Evolutionary conservation across 2,113 vertebrate species (phyloP).

Genomic region (Pontoporia blainvillei): DNA sequence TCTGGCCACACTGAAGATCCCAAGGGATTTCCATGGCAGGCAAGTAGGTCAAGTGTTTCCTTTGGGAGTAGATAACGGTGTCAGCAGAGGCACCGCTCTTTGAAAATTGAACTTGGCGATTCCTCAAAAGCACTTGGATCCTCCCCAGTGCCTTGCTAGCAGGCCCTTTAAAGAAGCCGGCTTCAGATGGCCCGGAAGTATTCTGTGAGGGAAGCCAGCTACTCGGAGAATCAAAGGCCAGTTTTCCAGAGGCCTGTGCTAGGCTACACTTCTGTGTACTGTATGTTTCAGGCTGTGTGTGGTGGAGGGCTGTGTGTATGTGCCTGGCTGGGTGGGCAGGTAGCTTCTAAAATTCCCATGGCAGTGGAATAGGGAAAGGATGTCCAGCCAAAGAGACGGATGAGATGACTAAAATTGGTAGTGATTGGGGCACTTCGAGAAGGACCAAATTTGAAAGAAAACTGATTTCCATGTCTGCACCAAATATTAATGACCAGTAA

Average conservation of each 20-base stretch:
- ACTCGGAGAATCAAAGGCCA: conserved; percentile 18
- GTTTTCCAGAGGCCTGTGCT: not conserved
- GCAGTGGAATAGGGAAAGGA: not conserved
- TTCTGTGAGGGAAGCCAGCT: conserved; percentile 12
- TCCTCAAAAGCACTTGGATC: not conserved
- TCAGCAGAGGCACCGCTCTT: not conserved
- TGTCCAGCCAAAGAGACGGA: not conserved
- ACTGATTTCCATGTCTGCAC: not conserved
- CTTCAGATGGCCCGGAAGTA: not conserved
- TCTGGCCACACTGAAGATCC: not conserved
- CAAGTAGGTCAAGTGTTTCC: not conserved
- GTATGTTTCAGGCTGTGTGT: not conserved
- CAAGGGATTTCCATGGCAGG: not conserved
- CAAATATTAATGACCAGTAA: conserved; percentile 32
- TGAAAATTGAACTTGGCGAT: conserved; percentile 42
- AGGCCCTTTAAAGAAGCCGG: not conserved
- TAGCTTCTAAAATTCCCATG: not conserved
- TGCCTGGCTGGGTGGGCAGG: not conserved
- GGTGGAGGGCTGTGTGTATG: too few relatives aligned
- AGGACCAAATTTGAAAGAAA: conserved; percentile 24
- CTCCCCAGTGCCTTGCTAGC: not conserved
- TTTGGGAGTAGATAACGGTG: not conserved
- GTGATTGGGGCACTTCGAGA: not conserved
- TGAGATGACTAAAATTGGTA: not conserved
- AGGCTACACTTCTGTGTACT: not conserved